phyloP scores from a whole-genome alignment of 2,113 vertebrate genomes.

The Rana temporaria region DNA sequence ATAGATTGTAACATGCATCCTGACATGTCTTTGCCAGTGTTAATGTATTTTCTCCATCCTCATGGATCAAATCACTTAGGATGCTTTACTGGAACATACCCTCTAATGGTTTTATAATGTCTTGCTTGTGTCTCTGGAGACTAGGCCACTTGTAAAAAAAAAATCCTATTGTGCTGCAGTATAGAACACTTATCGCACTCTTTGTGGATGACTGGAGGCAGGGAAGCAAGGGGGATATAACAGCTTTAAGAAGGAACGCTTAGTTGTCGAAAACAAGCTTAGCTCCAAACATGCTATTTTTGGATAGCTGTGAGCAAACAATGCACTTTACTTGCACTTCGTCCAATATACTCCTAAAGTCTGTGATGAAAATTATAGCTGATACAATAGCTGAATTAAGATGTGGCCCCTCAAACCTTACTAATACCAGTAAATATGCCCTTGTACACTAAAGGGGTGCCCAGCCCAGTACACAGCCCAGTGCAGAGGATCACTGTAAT shows the following conservation, averaged over 20 bases:
- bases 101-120: slow-evolving; percentile 48
- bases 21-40: slow-evolving; percentile 10
- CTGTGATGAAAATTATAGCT: too few relatives aligned
- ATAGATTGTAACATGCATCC: slow-evolving; percentile 18
- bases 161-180: not conserved
- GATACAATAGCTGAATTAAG: too few relatives aligned
- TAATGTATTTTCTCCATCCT: slow-evolving; percentile 14
- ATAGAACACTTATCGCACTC: not conserved
- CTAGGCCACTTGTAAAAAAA: not conserved
- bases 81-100: slow-evolving; percentile 13
- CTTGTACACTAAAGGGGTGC: too few relatives aligned
- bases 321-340: too few relatives aligned
- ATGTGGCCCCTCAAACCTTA: too few relatives aligned
- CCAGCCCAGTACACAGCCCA: too few relatives aligned
- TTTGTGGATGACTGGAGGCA: slow-evolving; percentile 22
- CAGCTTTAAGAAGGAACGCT: not conserved
- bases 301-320: too few relatives aligned
- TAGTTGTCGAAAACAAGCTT: too few relatives aligned
- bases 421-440: too few relatives aligned
- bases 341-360: too few relatives aligned
- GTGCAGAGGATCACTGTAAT: too few relatives aligned
- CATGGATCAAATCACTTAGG: slow-evolving; percentile 15
- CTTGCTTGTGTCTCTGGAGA: slow-evolving; percentile 9
- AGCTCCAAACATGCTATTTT: too few relatives aligned
- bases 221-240: not conserved